Base-by-base conservation (phyloP, 2,797 vertebrate species). In the Liasis olivaceus region DNA sequence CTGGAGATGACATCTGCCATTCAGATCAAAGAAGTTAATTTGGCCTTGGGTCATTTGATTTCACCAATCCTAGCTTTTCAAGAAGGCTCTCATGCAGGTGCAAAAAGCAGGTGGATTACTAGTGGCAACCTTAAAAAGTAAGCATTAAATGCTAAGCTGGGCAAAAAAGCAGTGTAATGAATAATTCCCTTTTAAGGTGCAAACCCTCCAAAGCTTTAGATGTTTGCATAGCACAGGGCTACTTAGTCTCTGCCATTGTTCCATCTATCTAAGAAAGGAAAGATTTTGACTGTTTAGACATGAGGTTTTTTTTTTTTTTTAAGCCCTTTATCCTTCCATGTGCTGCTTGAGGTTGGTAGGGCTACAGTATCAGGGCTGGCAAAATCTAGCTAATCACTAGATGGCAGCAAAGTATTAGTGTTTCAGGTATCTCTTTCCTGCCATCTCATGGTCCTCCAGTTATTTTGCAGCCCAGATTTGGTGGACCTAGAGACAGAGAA, bases 1-100 rank as follows among this genome's bases (percentile, higher is more conserved):
- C 85, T 84, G 85, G 85, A 84, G 51, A 66, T 90, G 51, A 92
- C 88, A 92, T 87, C 86, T 84, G 89, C 69, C 85, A 94, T 92
- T 88, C 93, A 85, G 60, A 90, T 92, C 91, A 90, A 94, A 88
- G 89, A 85, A 90, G 54, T 66, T 92, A 90, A 92, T 90, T 66
- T 88, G 89, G 54, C 42, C 54, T 92, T 59, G 62, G 51, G 91
- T 87, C 8, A 13, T 91, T 64, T 92, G 88, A 90, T 91, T 89
- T 87, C 31, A 62, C 88, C 91, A 87, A 93, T 93, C 66, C 85
- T 56, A 51, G 63, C 63, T 90, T 60, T 90, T 58, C 15, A 54
- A 58, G 56, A 92, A 89, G 47, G 62, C 15, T 56, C 47, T 42
- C 59, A 56, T 28, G 42, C 66, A 90, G 58, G 58, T 81, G 85